Base-by-base conservation (phyloP, 2,888 invertebrate species). In the Acanthosepion lycidas region DNA sequence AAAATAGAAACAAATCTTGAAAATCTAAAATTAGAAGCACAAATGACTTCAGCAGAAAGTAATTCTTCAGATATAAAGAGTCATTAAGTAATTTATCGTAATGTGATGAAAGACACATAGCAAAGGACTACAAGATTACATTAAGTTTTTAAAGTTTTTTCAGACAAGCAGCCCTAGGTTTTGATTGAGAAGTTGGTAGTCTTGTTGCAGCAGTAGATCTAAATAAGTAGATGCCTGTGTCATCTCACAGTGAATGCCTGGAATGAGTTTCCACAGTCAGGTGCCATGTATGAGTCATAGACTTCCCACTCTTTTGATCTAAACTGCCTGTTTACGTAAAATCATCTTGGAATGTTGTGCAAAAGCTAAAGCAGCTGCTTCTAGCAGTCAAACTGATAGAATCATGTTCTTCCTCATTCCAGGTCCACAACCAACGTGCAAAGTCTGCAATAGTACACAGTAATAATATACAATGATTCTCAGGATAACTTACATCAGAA, bases 151-250 rank as follows among this genome's bases (percentile, higher is more conserved):
- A 78, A 78, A n/a, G 6, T n/a, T 78, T 78, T 78, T n/a, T n/a
- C 18, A n/a, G 78, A n/a, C 78, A 78, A 78, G n/a, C 28, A 78
- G 78, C n/a, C 12, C 78, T n/a, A 9, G 78, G 78, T 9, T 78
- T 78, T 78, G 78, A 78, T 78, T 78, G 78, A 78, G 78, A 78
- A 78, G 78, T 78, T 78, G 28, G 78, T 78, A 78, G 78, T 78
- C n/a, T 78, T 78, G 78, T n/a, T 78, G 78, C n/a, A 78, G 78
- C 78, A 78, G 78, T 78, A 78, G 78, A 78, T 78, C 78, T 78
- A 78, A 78, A 78, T 78, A 78, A 78, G 78, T 78, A 78, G 78
- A 78, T 78, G 78, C 78, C 78, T 78, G 78, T 78, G 78, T 78
- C 78, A 78, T 78, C 78, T n/a, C 78, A 78, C 78, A 78, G 78